phyloP scores from a whole-genome alignment of 2,888 invertebrate genomes.

The Leptogaster cylindrica region DNA sequence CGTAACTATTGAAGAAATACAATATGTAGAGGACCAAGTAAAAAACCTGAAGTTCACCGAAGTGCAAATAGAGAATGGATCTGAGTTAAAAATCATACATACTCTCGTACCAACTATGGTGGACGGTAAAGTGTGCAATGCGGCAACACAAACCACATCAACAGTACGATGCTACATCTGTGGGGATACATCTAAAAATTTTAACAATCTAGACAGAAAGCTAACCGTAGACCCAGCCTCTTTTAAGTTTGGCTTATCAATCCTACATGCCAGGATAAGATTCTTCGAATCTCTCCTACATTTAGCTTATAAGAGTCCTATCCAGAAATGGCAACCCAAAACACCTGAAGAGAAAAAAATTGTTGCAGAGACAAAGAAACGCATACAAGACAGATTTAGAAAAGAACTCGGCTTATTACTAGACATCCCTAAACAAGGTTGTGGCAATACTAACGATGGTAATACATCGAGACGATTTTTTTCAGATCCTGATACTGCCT shows the following conservation, averaged over 20 bases:
- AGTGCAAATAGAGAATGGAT: too few relatives aligned
- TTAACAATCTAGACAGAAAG: constrained; percentile 21
- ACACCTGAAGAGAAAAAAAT: constrained; percentile 21
- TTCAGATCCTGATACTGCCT: constrained; percentile 50
- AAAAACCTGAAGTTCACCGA: too few relatives aligned
- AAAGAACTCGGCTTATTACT: constrained; percentile 51
- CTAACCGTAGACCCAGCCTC: not conserved
- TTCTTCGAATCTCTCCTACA: constrained; percentile 53
- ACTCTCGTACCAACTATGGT: constrained; percentile 28
- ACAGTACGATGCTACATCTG: constrained; percentile 44
- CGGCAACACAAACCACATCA: constrained; percentile 35
- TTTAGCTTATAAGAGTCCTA: constrained; percentile 52
- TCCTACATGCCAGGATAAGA: constrained; percentile 49
- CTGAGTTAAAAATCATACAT: too few relatives aligned
- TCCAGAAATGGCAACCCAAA: constrained; percentile 52
- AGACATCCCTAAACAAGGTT: constrained; percentile 52
- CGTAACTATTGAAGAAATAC: not conserved
- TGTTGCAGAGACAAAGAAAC: constrained; percentile 29
- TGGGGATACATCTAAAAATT: constrained; percentile 42
- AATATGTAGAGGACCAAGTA: not conserved
- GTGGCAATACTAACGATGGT: constrained; percentile 54
- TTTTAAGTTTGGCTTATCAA: constrained; percentile 22
- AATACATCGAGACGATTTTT: constrained; percentile 54
- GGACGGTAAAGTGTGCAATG: constrained; percentile 38
- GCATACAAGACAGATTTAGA: constrained; percentile 35